Base-by-base conservation (phyloP, 2,113 vertebrate genomes). In the Megaceryle torquata region DNA sequence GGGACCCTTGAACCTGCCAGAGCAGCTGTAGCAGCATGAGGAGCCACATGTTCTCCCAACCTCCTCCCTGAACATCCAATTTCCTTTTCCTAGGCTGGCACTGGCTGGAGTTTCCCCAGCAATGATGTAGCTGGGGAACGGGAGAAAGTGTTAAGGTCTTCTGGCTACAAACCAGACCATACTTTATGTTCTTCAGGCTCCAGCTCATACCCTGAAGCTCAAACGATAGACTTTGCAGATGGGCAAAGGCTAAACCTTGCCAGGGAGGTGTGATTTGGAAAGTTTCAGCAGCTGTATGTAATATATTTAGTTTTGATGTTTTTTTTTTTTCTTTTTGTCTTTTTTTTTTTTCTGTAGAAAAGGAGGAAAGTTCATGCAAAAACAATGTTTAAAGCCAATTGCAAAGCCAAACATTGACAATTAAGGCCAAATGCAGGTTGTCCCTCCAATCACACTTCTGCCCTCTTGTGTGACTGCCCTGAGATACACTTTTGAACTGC, bases 361-460 rank as follows among this genome's bases (percentile, higher is more conserved):
- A 86, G 43, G 68, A 90, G 76, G 88, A 68, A 88, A 88, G 76
- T 94, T 94, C 57, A 84, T 50, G 25, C n/a, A 82, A 70, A 95
- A 79, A 21, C 77, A 64, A 35, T 20, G 44, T 91, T 74, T 91
- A 70, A 93, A 83, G 71, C 61, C 79, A 89, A 92, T 68, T 84
- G 50, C 53, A 79, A 92, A 86, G 50, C 65, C 83, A 92, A 82
- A 93, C 60, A 70, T 57, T 91, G 78, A 67, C 65, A 76, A 46
- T 79, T 92, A 84, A 72, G 54, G 89, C 57, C 17, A 20, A 84
- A 82, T 72, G 68, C 59, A 89, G 44, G 57, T 93, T 92, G 70
- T 88, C 59, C 88, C 81, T 95, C 91, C 83, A 88, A n/a, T 92
- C 96, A 91, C 88, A 87, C 93, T 91, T 94, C 86, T 95, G 93